Base-by-base conservation (phyloP, 1,140 invertebrate species). In the Ptiloglossa arizonensis region DNA sequence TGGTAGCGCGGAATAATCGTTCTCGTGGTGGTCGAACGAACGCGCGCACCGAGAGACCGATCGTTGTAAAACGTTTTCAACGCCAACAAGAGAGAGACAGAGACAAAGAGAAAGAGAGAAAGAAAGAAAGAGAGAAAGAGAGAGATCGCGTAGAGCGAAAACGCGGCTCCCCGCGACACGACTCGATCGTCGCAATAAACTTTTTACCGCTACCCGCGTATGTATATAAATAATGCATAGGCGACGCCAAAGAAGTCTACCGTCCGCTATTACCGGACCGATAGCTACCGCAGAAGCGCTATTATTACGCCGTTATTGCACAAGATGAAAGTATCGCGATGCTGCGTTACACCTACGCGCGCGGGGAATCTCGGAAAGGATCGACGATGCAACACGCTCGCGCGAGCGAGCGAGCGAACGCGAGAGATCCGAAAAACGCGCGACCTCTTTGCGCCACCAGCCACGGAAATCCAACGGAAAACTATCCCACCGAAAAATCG, bases 261-360 rank as follows among this genome's bases (percentile, higher is more conserved):
- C 46, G 59, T 52, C n/a, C 59, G 46, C 70, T 73, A 64, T 73
- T 73, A 64, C 60, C 32, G 59, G 22, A 22, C 70, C 62, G 59
- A 74, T 74, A 24, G 71, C 62, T 56, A 74, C 71, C 62, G 62
- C 38, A 67, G 24, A 66, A 67, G 46, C 71, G 62, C 71, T 67
- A 74, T 74, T 74, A 74, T 74, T 74, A 67, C 71, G 24, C 27
- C 8, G 35, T 74, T 66, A 67, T 74, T 67, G 71, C 62, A 8
- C 71, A 74, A 74, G 71, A 67, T 32, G 62, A 74, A 74, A 66
- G 71, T 67, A 74, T 67, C 62, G 48, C 62, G 11, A 24, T 41
- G 62, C 35, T 67, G 22, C 52, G 27, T 54, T 2, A 44, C 71
- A 50, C 71, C 71, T 29, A 73, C 71, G 46, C 50, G 62, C 1